Evolutionary conservation across 2,113 vertebrate species (phyloP).

Genomic region (Lepus timidus): DNA sequence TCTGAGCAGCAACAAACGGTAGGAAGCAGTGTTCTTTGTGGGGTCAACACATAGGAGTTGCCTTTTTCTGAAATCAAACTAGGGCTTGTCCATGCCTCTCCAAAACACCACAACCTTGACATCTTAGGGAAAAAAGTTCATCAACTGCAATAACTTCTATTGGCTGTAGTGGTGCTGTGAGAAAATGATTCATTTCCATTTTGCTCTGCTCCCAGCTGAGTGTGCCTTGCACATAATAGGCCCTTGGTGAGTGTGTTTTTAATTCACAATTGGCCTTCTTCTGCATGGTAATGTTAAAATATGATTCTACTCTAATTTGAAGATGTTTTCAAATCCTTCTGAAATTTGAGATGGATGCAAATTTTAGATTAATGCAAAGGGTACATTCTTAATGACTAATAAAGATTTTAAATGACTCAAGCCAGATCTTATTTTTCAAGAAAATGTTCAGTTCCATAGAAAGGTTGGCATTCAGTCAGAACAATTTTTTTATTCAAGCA

Average conservation of each 20-base stretch:
- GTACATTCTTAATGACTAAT: constrained; percentile 59
- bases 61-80: neutral
- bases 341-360: constrained; percentile 9
- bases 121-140: neutral
- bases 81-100: neutral
- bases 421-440: constrained; percentile 62
- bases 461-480: constrained; percentile 78
- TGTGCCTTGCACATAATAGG: neutral
- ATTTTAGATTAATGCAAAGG: constrained; percentile 48
- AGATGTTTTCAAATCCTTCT: constrained; percentile 58
- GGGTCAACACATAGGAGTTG: rapidly evolving
- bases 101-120: neutral
- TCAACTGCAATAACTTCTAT: neutral
- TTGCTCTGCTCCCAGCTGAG: neutral
- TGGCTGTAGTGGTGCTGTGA: neutral
- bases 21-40: neutral
- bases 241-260: neutral
- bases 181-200: neutral
- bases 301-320: constrained; percentile 35
- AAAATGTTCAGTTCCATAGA: constrained; percentile 70
- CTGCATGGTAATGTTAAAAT: neutral
- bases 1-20: rapidly evolving
- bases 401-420: constrained; percentile 57
- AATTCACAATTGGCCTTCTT: constrained; percentile 40
- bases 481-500: constrained; percentile 64